Conservation (phyloP, 2,113 vertebrate genomes). For the Plotosus lineatus region DNA sequence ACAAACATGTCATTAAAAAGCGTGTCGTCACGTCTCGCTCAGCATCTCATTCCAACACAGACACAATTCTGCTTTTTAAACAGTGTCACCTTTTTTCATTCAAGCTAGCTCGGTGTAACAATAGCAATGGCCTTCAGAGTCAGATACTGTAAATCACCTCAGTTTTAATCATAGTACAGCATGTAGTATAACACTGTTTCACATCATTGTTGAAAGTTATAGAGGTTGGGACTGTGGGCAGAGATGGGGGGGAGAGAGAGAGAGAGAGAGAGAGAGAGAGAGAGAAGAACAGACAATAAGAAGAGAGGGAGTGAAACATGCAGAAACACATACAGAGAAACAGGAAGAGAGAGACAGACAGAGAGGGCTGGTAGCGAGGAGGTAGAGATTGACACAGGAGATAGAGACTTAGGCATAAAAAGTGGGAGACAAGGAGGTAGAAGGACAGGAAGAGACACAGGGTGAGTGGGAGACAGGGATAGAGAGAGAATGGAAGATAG, state of each 20-base stretch:
- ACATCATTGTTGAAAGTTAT: not conserved
- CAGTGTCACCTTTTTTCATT: not conserved
- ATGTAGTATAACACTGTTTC: not conserved
- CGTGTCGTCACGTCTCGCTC: not conserved
- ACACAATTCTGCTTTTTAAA: not conserved
- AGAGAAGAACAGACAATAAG: no score
- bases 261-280: not conserved
- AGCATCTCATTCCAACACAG: not conserved
- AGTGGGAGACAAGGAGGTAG: not conserved
- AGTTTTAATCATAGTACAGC: not conserved
- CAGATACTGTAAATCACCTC: not conserved
- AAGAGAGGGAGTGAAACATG: not conserved
- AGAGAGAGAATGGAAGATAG: not conserved
- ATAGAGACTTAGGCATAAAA: no score
- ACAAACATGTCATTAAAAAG: not conserved
- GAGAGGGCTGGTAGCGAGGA: not conserved
- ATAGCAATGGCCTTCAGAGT: not conserved
- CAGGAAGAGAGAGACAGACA: no score
- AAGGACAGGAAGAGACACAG: not conserved
- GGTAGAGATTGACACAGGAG: not conserved
- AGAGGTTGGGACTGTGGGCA: not conserved
- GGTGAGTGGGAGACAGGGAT: no score
- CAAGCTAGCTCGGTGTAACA: not conserved
- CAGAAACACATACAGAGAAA: not conserved
- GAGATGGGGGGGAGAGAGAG: no score